Evolutionary conservation across 2,888 invertebrate species (phyloP).

Genomic region (Carabus problematicus): DNA sequence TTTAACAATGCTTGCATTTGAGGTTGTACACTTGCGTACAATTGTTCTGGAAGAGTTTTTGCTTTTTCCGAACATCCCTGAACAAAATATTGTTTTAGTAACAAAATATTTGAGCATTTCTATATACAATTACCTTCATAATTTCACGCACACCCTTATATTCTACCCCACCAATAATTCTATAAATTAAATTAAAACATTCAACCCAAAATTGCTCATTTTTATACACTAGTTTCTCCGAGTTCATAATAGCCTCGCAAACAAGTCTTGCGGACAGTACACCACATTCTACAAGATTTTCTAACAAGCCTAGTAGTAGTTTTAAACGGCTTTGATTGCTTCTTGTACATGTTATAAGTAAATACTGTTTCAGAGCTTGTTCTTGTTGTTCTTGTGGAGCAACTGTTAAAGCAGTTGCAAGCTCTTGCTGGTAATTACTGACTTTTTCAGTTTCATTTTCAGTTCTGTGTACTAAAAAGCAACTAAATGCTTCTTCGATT

Average conservation of each 20-base stretch:
- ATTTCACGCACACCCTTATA: constrained; percentile 95
- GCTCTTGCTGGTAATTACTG: constrained; percentile 71
- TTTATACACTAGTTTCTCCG: constrained; percentile 81
- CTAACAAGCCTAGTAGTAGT: constrained; percentile 76
- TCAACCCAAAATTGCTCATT: constrained; percentile 90
- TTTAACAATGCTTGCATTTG: constrained; percentile 82
- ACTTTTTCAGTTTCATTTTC: constrained; percentile 74
- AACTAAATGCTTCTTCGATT: constrained; percentile 89
- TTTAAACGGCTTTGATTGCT: constrained; percentile 79
- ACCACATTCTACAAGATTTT: constrained; percentile 75
- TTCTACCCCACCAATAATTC: constrained; percentile 89
- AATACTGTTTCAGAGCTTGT: constrained; percentile 75
- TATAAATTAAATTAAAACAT: constrained; percentile 82
- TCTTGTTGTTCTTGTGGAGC: constrained; percentile 78
- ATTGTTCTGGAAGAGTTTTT: constrained; percentile 76
- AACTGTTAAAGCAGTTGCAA: constrained; percentile 72
- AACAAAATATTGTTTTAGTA: constrained; percentile 41
- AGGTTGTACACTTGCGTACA: constrained; percentile 81
- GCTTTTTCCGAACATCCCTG: constrained; percentile 89
- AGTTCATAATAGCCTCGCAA: constrained; percentile 84
- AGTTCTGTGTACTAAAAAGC: constrained; percentile 80
- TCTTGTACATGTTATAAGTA: constrained; percentile 74
- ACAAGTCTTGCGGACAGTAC: constrained; percentile 81
- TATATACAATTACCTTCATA: constrained; percentile 72
- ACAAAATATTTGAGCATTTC: constrained; percentile 17